A percentile compares a stretch with the other conserved stretches of the same genome.
Conservation (phyloP, 1,140 invertebrate genomes). For the Chionoecetes opilio region DNA sequence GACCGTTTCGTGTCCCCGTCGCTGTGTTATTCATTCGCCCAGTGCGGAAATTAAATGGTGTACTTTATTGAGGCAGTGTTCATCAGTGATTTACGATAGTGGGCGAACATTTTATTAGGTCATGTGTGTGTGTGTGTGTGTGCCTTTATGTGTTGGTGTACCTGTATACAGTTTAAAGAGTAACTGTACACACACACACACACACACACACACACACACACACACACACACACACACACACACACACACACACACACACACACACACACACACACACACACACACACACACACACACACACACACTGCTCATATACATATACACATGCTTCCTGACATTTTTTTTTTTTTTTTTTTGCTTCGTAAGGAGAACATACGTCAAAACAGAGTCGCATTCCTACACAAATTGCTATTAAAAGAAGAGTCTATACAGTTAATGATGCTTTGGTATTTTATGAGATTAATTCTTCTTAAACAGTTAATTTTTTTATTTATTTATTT, state of each 20-base stretch:
- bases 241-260: not conserved
- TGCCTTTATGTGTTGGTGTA: too few relatives aligned
- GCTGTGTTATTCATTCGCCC: not conserved
- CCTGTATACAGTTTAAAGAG: too few relatives aligned
- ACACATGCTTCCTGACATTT: not conserved
- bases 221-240: conserved; percentile 22
- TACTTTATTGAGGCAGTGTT: not conserved
- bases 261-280: not conserved
- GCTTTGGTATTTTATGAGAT: too few relatives aligned
- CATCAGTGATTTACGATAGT: not conserved
- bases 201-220: conserved; percentile 46
- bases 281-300: conserved; percentile 25
- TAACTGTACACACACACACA: not conserved
- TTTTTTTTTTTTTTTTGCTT: too few relatives aligned
- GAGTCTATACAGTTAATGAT: too few relatives aligned
- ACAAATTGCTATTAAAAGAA: too few relatives aligned
- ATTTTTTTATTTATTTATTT: too few relatives aligned
- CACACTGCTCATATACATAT: not conserved
- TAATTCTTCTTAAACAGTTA: too few relatives aligned
- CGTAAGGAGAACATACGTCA: too few relatives aligned
- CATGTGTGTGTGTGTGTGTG: too few relatives aligned
- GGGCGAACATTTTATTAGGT: not conserved
- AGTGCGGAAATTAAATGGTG: conserved; percentile 20
- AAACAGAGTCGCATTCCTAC: too few relatives aligned
- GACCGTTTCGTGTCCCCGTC: not conserved